phyloP scores from a whole-genome alignment of 2,797 vertebrate genomes.

The Gobionotothen gibberifrons region DNA sequence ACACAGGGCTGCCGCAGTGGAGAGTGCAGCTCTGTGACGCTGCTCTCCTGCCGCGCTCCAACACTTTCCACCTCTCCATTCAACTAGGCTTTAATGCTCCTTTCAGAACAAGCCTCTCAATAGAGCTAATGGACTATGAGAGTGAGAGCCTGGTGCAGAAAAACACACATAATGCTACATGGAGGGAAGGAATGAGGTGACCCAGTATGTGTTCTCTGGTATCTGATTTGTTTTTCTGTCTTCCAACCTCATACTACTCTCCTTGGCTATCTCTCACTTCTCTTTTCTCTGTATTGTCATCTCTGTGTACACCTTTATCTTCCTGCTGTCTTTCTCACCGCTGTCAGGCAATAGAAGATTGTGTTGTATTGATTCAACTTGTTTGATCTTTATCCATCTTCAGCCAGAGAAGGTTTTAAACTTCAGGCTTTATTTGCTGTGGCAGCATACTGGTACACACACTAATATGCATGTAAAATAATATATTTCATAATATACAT shows the following conservation, averaged over 20 bases:
- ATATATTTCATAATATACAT: background rate
- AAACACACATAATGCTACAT: conserved; percentile 32
- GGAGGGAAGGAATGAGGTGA: conserved; percentile 11
- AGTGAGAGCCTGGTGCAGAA: conserved; percentile 34
- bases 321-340: background rate
- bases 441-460: background rate
- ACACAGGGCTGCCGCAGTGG: conserved; percentile 41
- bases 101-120: conserved; percentile 52
- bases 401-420: conserved; percentile 2
- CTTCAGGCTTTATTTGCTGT: background rate
- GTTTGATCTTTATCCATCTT: conserved; percentile 12
- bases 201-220: conserved; percentile 18
- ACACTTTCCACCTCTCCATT: conserved; percentile 53
- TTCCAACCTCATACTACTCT: conserved; percentile 2
- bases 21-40: conserved; percentile 25
- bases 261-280: background rate
- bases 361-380: background rate
- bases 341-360: background rate
- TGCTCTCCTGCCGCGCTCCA: conserved; percentile 37
- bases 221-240: conserved; percentile 39
- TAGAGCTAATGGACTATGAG: conserved; percentile 46
- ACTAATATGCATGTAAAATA: background rate
- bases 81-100: conserved; percentile 41
- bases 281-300: conserved; percentile 15
- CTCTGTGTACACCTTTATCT: conserved; percentile 12